Conservation (phyloP, 2,113 vertebrate species). For the Danio rerio region DNA sequence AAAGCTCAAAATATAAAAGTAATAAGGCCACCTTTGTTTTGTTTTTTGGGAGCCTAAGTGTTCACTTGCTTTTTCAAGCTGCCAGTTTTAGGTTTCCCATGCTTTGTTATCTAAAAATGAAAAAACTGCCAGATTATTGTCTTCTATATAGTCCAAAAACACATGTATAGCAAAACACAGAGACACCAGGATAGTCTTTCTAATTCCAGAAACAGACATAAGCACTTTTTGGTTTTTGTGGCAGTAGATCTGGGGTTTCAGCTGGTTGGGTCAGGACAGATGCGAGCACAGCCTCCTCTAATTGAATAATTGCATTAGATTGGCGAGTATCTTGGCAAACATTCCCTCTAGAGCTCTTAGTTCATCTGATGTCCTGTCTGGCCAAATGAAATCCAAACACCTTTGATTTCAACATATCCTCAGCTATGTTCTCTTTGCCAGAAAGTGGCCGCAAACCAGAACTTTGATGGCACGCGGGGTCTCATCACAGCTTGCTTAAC, state of each 20-base stretch:
- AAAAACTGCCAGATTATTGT: not conserved
- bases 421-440: constrained; percentile 7
- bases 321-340: constrained; percentile 11
- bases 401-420: constrained; percentile 27
- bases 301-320: constrained; percentile 38
- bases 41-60: not conserved
- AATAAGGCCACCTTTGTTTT: not conserved
- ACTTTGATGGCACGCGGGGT: constrained; percentile 4
- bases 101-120: not conserved
- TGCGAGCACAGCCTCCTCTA: constrained; percentile 9
- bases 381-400: constrained; percentile 8
- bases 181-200: not conserved
- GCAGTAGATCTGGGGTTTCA: constrained; percentile 9
- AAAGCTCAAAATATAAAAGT: not conserved
- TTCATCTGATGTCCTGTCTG: constrained; percentile 2
- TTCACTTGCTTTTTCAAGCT: not conserved
- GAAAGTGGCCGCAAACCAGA: not conserved
- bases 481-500: constrained; percentile 19
- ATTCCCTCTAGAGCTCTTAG: not conserved
- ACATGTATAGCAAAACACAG: not conserved
- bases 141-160: not conserved
- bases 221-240: not conserved
- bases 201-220: not conserved
- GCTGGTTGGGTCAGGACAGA: constrained; percentile 5
- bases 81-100: not conserved